Conservation (phyloP, 2,888 invertebrate genomes). For the Hesperia comma region DNA sequence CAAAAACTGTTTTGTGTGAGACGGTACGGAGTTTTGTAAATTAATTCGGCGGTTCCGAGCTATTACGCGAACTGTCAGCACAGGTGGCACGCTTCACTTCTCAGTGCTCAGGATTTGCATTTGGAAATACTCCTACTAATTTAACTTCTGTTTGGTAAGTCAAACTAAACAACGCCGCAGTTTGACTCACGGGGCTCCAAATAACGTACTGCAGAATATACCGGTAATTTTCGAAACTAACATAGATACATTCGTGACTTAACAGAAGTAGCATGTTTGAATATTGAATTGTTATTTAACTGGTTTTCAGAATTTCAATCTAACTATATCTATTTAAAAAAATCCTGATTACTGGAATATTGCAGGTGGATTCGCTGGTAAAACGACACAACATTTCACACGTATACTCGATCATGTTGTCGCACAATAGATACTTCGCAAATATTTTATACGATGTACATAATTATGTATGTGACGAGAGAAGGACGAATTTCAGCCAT, state of each 20-base stretch:
- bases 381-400: neutral
- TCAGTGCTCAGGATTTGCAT: slow-evolving; percentile 69
- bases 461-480: neutral
- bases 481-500: slow-evolving; percentile 75
- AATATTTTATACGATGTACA: neutral
- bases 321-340: too few species aligned
- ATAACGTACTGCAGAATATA: slow-evolving; percentile 44
- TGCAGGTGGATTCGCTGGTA: too few species aligned
- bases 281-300: neutral
- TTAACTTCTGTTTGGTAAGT: slow-evolving; percentile 74
- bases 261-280: neutral
- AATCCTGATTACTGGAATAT: too few species aligned
- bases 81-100: slow-evolving; percentile 71
- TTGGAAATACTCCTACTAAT: slow-evolving; percentile 75
- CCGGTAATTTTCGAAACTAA: slow-evolving; percentile 18
- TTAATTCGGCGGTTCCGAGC: slow-evolving; percentile 79
- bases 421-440: neutral
- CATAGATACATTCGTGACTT: slow-evolving; percentile 1
- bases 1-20: slow-evolving; percentile 72
- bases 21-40: slow-evolving; percentile 78
- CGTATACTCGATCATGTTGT: neutral
- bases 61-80: slow-evolving; percentile 80
- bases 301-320: too few species aligned
- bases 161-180: slow-evolving; percentile 66
- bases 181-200: slow-evolving; percentile 52